Evolutionary conservation across 2,797 vertebrate genomes (phyloP).

Genomic region (Trichosurus vulpecula): DNA sequence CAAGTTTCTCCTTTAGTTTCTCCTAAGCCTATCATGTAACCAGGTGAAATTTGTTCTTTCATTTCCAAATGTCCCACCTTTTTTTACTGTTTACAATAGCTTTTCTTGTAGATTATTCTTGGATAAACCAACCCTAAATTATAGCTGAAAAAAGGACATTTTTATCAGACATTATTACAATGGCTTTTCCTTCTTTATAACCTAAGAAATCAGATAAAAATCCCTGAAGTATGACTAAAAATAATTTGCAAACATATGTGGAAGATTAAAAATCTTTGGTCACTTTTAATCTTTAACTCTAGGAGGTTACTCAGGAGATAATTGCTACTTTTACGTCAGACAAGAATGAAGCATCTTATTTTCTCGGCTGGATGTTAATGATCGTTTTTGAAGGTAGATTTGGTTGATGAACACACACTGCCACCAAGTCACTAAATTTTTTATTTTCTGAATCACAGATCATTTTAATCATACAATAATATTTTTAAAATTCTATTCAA

Average conservation of each 20-base stretch:
- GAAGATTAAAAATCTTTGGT: background rate
- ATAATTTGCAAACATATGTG: background rate
- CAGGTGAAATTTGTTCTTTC: too few relatives aligned
- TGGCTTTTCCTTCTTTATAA: background rate
- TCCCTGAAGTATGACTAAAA: background rate
- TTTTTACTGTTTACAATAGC: too few relatives aligned
- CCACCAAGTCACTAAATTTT: background rate
- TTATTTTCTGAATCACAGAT: background rate
- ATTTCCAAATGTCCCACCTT: too few relatives aligned
- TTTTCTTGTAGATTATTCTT: too few relatives aligned
- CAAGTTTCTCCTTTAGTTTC: too few relatives aligned
- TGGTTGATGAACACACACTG: background rate
- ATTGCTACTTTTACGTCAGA: slow-evolving; percentile 7
- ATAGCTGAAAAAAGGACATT: background rate
- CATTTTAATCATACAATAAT: background rate
- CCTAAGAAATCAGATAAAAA: background rate
- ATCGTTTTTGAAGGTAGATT: background rate
- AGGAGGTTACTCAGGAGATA: background rate
- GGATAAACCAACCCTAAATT: background rate
- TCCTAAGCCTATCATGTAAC: too few relatives aligned
- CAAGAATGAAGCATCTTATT: background rate
- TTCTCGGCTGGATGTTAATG: background rate
- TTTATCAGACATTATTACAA: background rate
- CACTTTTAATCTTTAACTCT: background rate
- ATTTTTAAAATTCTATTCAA: too few relatives aligned